phyloP scores from a whole-genome alignment of 2,113 vertebrate genomes.

The Oostethus manadensis region DNA sequence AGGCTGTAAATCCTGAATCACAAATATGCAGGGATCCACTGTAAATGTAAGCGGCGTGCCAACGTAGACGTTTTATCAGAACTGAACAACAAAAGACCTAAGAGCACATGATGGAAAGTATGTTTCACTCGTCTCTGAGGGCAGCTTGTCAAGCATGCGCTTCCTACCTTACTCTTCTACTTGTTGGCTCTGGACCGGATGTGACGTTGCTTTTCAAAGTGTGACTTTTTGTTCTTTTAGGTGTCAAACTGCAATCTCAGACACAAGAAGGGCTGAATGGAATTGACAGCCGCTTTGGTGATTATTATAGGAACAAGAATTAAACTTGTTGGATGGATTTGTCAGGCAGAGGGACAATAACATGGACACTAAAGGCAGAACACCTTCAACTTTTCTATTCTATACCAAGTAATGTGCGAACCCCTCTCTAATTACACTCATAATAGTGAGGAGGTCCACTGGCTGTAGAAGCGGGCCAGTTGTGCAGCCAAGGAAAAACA shows the following conservation, averaged over 20 bases:
- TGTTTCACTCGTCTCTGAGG: not conserved
- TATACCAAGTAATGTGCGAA: conserved; percentile 23
- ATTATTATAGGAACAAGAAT: too few relatives aligned
- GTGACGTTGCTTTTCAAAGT: not conserved
- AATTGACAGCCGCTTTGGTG: conserved; percentile 19
- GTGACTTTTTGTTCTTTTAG: conserved; percentile 17
- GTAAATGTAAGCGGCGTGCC: too few relatives aligned
- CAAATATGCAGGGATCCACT: too few relatives aligned
- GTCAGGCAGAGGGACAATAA: not conserved
- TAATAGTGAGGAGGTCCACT: conserved; percentile 40
- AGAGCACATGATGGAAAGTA: not conserved
- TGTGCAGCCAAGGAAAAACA: conserved; percentile 64
- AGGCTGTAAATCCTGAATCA: too few relatives aligned
- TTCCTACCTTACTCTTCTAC: not conserved
- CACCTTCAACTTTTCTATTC: conserved; percentile 5
- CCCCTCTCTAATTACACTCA: conserved; percentile 38
- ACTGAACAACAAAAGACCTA: too few relatives aligned
- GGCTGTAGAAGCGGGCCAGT: conserved; percentile 42
- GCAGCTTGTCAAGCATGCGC: not conserved
- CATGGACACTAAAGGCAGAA: not conserved
- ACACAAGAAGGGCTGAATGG: conserved; percentile 10
- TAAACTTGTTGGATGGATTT: not conserved
- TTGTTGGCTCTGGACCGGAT: not conserved
- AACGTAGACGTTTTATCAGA: too few relatives aligned
- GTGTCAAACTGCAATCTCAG: conserved; percentile 27